Evolutionary conservation across 2,113 vertebrate genomes (phyloP), one percentile per base, ranked within the genome.

Genomic region (Lepidothrix coronata): DNA sequence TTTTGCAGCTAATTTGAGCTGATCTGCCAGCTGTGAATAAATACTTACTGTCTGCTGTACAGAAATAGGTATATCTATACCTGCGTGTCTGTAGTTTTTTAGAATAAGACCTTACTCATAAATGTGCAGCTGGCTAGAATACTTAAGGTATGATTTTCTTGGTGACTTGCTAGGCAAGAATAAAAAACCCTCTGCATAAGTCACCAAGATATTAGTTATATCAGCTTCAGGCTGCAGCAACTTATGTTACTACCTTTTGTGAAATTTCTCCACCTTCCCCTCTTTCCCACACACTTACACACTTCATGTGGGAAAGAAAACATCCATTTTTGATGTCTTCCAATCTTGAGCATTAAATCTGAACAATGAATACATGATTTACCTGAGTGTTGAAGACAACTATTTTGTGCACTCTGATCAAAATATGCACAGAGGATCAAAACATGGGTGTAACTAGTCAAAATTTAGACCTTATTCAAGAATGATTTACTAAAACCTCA

Each of bases 91-190:
- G 51, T 75, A 97, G 31, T 74, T 93, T 71, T 49, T 20, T 78
- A 75, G 67, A 66, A 48, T 48, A 30, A 84, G 55, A 77, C 28
- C 54, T 94, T 70, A 67, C 35, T 93, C 59, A 81, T 91, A 93
- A 88, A 93, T 39, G 46, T 92, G 75, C 95, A 93, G 75, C 74
- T 95, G 91, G 54, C 49, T 91, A 66, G 23, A 78, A 59, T 51
- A 89, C n/a, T 68, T 88, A 85, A 76, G 17, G 9, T 43, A 84
- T 95, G 55, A 33, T 57, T 92, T 93, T 97, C 96, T 96, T 94
- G 55, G 96, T 92, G 41, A 85, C 55, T 82, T 83, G 31, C 55
- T 74, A 86, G 61, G 43, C 66, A 92, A 95, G 79, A 85, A 39
- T 39, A 39, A 39, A 39, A 39, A 39, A 92, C 52, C 6, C 9